A percentile compares a stretch with the other conserved stretches of the same genome.
phyloP scores from a whole-genome alignment of 2,797 vertebrate species.

The Enoplosus armatus region DNA sequence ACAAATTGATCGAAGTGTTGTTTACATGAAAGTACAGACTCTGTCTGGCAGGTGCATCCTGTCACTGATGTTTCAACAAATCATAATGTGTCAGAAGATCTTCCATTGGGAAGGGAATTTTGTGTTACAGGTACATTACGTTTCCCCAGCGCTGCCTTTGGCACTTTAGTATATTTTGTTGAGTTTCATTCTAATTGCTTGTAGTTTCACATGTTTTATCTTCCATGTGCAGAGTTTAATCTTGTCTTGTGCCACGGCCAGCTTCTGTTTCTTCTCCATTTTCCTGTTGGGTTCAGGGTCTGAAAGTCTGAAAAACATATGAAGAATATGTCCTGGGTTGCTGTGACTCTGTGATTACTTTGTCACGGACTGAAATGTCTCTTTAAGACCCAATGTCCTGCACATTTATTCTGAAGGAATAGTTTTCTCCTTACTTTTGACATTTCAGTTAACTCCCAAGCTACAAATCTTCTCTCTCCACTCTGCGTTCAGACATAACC shows the following conservation, averaged over 20 bases:
- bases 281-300: not conserved
- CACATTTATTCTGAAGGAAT: not conserved
- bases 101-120: not conserved
- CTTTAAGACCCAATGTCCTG: not conserved
- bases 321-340: not conserved
- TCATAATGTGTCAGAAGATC: not conserved
- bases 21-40: too few relatives aligned
- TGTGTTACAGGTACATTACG: not conserved
- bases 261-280: not conserved
- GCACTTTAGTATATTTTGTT: not conserved
- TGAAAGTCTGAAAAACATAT: too few relatives aligned
- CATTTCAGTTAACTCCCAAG: not conserved
- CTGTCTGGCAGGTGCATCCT: constrained; percentile 10
- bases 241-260: not conserved
- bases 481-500: not conserved
- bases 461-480: not conserved
- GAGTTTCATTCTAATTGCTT: not conserved
- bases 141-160: not conserved
- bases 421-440: too few relatives aligned
- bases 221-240: not conserved
- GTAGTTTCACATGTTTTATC: not conserved
- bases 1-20: not conserved
- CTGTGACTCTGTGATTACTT: not conserved
- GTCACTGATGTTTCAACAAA: not conserved
- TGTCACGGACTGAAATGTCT: not conserved